Evolutionary conservation across 2,113 vertebrate genomes (phyloP).

Genomic region (Cyprinodon tularosa): DNA sequence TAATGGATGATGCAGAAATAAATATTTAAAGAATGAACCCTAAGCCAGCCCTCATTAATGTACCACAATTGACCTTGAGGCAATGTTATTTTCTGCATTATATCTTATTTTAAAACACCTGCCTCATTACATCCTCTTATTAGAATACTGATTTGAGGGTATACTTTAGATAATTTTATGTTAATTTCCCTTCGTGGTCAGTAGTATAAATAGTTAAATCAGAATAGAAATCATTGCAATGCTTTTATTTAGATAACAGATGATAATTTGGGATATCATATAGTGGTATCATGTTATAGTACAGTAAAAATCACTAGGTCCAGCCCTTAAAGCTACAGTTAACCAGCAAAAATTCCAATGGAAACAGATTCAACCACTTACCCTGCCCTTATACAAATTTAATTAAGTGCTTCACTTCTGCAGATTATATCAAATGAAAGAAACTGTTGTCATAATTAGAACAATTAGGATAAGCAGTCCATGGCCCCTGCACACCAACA

Average conservation of each 20-base stretch:
- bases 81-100: constrained; percentile 50
- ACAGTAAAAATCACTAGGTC: neutral
- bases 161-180: constrained; percentile 37
- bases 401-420: constrained; percentile 42
- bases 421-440: constrained; percentile 47
- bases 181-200: constrained; percentile 5
- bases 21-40: constrained; percentile 57
- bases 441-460: constrained; percentile 44
- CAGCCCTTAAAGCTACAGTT: neutral
- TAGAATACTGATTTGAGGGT: constrained; percentile 16
- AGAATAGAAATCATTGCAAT: constrained; percentile 24
- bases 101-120: constrained; percentile 56
- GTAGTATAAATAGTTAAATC: constrained; percentile 14
- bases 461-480: constrained; percentile 56
- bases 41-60: constrained; percentile 55
- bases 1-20: constrained; percentile 52
- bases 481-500: constrained; percentile 37
- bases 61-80: constrained; percentile 61
- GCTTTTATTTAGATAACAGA: constrained; percentile 9
- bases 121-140: constrained; percentile 46
- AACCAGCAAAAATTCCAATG: constrained; percentile 15
- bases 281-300: neutral
- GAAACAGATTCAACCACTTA: constrained; percentile 1
- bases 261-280: constrained; percentile 25
- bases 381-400: constrained; percentile 5